Percentiles rank a stretch among this genome's conserved stretches.
Evolutionary conservation across 35 echinoderm and acorn worm genomes (phyloP).

Genomic region (Lytechinus variegatus): DNA sequence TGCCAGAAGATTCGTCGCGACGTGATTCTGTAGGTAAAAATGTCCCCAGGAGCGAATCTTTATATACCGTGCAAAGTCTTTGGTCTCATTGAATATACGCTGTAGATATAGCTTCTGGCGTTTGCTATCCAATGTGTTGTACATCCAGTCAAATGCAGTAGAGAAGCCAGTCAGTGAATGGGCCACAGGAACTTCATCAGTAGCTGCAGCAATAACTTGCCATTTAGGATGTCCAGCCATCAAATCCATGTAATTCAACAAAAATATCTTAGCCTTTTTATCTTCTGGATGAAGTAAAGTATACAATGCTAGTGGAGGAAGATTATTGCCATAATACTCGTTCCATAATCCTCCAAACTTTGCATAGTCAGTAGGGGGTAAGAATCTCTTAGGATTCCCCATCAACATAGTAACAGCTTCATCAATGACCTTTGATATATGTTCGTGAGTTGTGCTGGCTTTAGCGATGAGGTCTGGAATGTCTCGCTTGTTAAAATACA

Average conservation of each 20-base stretch:
- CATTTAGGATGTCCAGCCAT: slow-evolving; percentile 81
- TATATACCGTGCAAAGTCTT: slow-evolving; percentile 69
- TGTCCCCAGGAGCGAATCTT: slow-evolving; percentile 78
- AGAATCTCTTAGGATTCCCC: slow-evolving; percentile 58
- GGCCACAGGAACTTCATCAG: slow-evolving; percentile 93
- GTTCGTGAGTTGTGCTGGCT: slow-evolving; percentile 79
- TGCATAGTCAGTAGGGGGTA: slow-evolving; percentile 84
- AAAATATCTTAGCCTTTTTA: slow-evolving; percentile 64
- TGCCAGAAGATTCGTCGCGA: slow-evolving; percentile 89
- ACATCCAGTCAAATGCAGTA: slow-evolving; percentile 94
- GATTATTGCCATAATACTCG: slow-evolving; percentile 93
- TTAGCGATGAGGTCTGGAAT: slow-evolving; percentile 72
- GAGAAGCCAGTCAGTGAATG: slow-evolving; percentile 93
- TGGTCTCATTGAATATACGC: slow-evolving; percentile 82
- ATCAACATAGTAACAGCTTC: slow-evolving; percentile 69
- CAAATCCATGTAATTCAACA: slow-evolving; percentile 87
- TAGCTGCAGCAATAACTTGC: slow-evolving; percentile 83
- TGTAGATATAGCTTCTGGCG: slow-evolving; percentile 68
- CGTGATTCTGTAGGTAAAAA: slow-evolving; percentile 97
- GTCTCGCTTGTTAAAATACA: slow-evolving; percentile 79
- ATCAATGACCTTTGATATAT: slow-evolving; percentile 69
- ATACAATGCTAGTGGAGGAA: slow-evolving; percentile 83
- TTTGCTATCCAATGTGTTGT: slow-evolving; percentile 62
- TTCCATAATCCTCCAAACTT: slow-evolving; percentile 90
- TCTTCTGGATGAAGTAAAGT: slow-evolving; percentile 90